A percentile compares a stretch with the other conserved stretches of the same genome.
Conservation (phyloP, 1,140 invertebrate species). For the Drosophila insularis region DNA sequence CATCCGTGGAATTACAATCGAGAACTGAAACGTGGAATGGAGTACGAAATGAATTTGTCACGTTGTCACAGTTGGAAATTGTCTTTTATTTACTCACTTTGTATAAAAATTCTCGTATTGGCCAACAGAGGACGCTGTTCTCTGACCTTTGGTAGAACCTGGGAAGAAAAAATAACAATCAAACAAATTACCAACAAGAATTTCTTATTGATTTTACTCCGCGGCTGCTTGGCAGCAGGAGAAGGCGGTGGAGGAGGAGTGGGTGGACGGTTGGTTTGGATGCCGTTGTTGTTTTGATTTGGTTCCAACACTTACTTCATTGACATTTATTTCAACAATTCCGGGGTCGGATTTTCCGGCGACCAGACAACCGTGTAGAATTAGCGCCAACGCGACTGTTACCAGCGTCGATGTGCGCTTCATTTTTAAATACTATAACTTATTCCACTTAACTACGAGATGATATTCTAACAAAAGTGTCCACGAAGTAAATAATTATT, state of each 20-base stretch:
- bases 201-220: slow-evolving; percentile 21
- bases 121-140: slow-evolving; percentile 67
- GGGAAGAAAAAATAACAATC: not conserved
- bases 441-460: not conserved
- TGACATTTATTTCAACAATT: slow-evolving; percentile 58
- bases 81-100: slow-evolving; percentile 57
- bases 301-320: slow-evolving; percentile 43
- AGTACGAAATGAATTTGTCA: slow-evolving; percentile 30
- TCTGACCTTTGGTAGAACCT: slow-evolving; percentile 47
- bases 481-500: slow-evolving; percentile 28
- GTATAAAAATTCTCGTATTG: slow-evolving; percentile 65
- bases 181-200: not conserved
- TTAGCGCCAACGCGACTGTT: slow-evolving; percentile 44
- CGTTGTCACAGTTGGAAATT: slow-evolving; percentile 28
- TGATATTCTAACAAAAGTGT: not conserved
- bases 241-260: not conserved
- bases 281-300: slow-evolving; percentile 29
- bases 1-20: slow-evolving; percentile 45
- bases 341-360: slow-evolving; percentile 66
- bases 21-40: slow-evolving; percentile 21
- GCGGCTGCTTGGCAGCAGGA: not conserved
- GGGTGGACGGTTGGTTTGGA: too few species aligned
- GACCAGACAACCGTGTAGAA: slow-evolving; percentile 9
- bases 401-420: slow-evolving; percentile 34
- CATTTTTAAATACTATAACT: slow-evolving; percentile 22